Conservation (phyloP, 2,113 vertebrate species). For the Hystrix brachyura region DNA sequence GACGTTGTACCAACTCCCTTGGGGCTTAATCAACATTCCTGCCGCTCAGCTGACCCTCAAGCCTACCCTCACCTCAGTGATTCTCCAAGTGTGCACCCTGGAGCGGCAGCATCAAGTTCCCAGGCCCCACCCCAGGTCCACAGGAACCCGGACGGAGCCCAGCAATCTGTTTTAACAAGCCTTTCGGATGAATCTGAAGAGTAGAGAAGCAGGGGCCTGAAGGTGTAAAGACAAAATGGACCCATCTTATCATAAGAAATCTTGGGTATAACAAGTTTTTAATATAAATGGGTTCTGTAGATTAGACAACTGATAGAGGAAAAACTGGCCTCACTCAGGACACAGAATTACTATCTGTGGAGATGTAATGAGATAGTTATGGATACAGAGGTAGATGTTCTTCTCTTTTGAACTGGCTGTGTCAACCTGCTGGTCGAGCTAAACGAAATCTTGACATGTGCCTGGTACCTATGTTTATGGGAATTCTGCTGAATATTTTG, state of each 20-base stretch:
- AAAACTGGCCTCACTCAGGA: background rate
- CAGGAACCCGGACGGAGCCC: background rate
- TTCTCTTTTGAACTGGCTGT: background rate
- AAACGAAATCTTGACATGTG: conserved; percentile 32
- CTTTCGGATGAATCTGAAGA: background rate
- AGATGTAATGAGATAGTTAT: background rate
- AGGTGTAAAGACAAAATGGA: background rate
- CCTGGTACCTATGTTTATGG: background rate
- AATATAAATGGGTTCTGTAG: background rate
- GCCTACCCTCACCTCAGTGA: background rate
- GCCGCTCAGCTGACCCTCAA: background rate
- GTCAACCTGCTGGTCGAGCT: background rate
- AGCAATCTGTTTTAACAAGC: background rate
- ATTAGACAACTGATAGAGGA: background rate
- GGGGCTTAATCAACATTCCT: no score
- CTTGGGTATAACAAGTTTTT: background rate
- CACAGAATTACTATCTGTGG: background rate
- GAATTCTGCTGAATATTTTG: background rate
- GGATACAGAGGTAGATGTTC: background rate
- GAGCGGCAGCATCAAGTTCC: background rate
- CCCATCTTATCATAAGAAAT: background rate
- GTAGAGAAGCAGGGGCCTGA: background rate
- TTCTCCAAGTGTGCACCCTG: background rate
- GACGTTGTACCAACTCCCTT: background rate
- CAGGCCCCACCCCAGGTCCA: background rate